Conservation (phyloP, 2,797 vertebrate species). For the Mormyrops attenuatus region DNA sequence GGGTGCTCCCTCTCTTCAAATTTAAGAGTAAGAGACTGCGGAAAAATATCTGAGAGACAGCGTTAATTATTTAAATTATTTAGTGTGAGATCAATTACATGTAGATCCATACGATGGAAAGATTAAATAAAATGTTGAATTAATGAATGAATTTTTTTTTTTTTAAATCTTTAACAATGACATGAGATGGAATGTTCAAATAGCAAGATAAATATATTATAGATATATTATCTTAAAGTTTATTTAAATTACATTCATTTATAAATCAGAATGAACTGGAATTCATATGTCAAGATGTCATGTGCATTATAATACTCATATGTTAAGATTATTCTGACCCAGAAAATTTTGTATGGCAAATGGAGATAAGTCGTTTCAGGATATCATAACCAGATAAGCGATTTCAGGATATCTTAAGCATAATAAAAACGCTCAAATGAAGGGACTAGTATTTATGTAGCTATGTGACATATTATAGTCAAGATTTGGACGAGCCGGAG, state of each 20-base stretch:
- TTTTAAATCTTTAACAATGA: not conserved
- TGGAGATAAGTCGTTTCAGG: not conserved
- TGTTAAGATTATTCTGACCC: not conserved
- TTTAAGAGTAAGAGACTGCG: not conserved
- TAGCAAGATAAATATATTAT: not conserved
- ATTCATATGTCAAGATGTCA: not conserved
- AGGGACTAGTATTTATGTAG: not conserved
- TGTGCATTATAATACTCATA: not conserved
- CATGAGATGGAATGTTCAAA: not conserved
- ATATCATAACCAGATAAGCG: not conserved
- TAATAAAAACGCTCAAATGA: not conserved
- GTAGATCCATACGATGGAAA: not conserved
- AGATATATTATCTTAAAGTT: not conserved
- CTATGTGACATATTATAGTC: not conserved
- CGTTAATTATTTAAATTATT: not conserved
- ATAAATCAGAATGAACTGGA: not conserved
- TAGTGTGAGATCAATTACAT: not conserved
- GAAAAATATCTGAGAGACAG: not conserved
- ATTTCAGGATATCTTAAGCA: not conserved
- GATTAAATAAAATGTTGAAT: not conserved
- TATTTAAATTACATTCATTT: not conserved
- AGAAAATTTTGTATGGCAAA: not conserved
- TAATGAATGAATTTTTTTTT: not conserved
- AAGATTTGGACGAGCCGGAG: not conserved
- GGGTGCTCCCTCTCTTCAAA: not conserved